phyloP scores from a whole-genome alignment of 2,113 vertebrate genomes.

The Indicator maculatus region DNA sequence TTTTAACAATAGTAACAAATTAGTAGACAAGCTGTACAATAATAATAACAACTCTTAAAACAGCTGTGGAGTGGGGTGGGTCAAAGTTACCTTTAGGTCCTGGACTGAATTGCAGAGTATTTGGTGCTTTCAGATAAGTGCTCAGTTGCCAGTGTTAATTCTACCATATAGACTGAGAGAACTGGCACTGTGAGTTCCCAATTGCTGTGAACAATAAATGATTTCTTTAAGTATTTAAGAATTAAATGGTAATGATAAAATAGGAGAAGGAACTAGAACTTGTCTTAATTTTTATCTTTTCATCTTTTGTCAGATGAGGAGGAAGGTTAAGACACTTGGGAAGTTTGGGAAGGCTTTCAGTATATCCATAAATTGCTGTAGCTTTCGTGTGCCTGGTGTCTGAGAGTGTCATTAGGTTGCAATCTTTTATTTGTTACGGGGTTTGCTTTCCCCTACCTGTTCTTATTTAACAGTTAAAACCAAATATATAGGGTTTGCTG shows the following conservation, averaged over 20 bases:
- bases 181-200: constrained; percentile 11
- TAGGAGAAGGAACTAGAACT: neutral
- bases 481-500: neutral
- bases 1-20: constrained; percentile 58
- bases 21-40: constrained; percentile 37
- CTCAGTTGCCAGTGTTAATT: constrained; percentile 37
- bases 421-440: neutral
- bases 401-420: neutral
- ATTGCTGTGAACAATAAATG: neutral
- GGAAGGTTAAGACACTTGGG: neutral
- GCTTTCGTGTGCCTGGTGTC: neutral
- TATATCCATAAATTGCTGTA: neutral
- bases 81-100: constrained; percentile 55
- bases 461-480: neutral
- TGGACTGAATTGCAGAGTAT: constrained; percentile 25
- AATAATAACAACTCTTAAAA: constrained; percentile 46
- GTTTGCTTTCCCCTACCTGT: neutral
- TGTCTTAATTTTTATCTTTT: neutral
- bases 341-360: neutral
- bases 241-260: constrained; percentile 7
- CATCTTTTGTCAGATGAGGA: neutral
- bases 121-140: constrained; percentile 13
- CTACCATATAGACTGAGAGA: neutral
- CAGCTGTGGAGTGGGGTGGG: constrained; percentile 42
- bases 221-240: neutral